Conservation (phyloP, 2,797 vertebrate species). For the Vultur gryphus region DNA sequence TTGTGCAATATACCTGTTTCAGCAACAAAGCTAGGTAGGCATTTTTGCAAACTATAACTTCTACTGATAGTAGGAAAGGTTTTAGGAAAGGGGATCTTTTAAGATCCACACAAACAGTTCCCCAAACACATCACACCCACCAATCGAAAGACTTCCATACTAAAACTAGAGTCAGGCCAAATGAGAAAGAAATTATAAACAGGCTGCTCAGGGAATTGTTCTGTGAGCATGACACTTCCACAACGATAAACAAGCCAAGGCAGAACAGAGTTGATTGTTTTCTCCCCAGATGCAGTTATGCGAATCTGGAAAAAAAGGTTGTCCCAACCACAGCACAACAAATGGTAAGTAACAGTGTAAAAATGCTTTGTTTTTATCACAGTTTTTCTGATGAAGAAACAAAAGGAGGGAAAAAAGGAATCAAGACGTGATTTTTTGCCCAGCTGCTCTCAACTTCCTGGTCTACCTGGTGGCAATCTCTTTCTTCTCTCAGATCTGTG, state of each 20-base stretch:
- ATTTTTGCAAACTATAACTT: not conserved
- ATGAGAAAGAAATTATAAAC: not conserved
- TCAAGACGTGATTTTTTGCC: fast-evolving
- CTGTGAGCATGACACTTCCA: not conserved
- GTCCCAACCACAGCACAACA: not conserved
- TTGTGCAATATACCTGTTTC: not conserved
- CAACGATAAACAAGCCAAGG: not conserved
- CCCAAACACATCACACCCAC: not conserved
- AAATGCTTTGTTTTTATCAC: not conserved
- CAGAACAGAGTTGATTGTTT: not conserved
- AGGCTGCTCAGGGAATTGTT: not conserved
- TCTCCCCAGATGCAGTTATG: not conserved
- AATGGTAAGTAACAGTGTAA: not conserved
- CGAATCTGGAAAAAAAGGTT: not conserved
- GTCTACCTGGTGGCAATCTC: not conserved
- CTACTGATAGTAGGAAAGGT: not conserved
- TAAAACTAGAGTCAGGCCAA: not conserved
- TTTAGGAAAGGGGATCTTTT: not conserved
- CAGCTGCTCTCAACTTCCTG: not conserved
- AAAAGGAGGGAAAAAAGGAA: not conserved
- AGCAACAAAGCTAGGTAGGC: not conserved
- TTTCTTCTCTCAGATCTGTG: not conserved
- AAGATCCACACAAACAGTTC: not conserved
- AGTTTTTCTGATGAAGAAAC: not conserved
- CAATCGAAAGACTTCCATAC: not conserved